Evolutionary conservation across 2,888 invertebrate species (phyloP).

Genomic region (Protonemura montana): DNA sequence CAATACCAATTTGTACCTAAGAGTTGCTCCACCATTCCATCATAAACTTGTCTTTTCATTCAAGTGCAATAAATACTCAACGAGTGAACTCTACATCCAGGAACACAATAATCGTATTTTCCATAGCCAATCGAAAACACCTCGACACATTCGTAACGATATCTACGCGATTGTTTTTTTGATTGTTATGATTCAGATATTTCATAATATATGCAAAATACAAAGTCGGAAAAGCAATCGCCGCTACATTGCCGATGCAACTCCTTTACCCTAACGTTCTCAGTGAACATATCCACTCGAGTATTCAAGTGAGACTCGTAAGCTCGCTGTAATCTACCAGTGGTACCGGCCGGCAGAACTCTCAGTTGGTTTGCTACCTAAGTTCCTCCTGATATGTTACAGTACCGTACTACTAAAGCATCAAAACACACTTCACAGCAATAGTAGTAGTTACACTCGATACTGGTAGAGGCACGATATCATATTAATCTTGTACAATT

Average conservation of each 20-base stretch:
- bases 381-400: constrained; percentile 26
- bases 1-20: constrained; percentile 5
- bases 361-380: background rate
- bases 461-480: constrained; percentile 34
- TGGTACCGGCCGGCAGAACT: background rate
- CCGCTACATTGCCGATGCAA: background rate
- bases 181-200: constrained; percentile 8
- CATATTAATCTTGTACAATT: constrained; percentile 18
- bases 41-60: background rate
- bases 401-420: background rate
- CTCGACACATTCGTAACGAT: background rate
- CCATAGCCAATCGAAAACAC: background rate
- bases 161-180: background rate
- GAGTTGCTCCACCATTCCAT: background rate
- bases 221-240: constrained; percentile 26
- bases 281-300: constrained; percentile 10
- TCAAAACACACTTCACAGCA: background rate
- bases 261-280: background rate
- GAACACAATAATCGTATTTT: background rate
- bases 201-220: constrained; percentile 33
- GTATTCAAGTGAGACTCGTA: background rate
- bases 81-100: constrained; percentile 13
- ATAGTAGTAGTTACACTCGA: background rate
- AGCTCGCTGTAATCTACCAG: constrained; percentile 10
- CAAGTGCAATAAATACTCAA: constrained; percentile 31